A percentile compares a stretch with the other conserved stretches of the same genome.
These are phyloP conservation scores for Rhabditophanes sp. DNA, from an alignment of 2,888 invertebrate genomes.

Conservation along the genomic window DNA sequence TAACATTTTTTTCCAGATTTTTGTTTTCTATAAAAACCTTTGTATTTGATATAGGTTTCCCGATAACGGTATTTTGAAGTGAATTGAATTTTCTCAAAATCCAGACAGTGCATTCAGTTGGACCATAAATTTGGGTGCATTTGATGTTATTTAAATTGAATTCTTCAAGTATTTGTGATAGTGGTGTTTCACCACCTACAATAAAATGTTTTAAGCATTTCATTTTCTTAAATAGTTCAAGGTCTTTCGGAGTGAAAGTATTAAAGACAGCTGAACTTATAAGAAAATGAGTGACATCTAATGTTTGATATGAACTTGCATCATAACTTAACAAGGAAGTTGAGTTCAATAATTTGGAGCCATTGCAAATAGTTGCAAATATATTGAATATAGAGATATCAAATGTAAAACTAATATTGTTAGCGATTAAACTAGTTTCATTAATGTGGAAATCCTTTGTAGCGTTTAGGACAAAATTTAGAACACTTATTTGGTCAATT, in stretches of 20 bases:
- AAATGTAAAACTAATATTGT: slow-evolving; percentile 30
- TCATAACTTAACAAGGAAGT: neutral
- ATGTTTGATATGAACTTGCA: neutral
- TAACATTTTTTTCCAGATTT: neutral
- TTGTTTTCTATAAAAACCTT: neutral
- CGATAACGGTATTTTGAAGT: too few relatives aligned
- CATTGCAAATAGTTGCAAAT: slow-evolving; percentile 18
- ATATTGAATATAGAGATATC: slow-evolving; percentile 35
- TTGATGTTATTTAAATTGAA: slow-evolving; percentile 1
- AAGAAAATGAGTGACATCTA: slow-evolving; percentile 14
- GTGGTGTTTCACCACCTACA: slow-evolving; percentile 32
- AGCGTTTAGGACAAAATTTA: slow-evolving; percentile 16
- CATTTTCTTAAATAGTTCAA: slow-evolving; percentile 13
- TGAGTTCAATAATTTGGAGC: slow-evolving; percentile 8
- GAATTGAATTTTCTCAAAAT: slow-evolving; percentile 14
- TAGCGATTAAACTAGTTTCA: slow-evolving; percentile 11
- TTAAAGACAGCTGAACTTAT: slow-evolving; percentile 33
- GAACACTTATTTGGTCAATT: slow-evolving; percentile 18
- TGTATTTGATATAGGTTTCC: too few relatives aligned
- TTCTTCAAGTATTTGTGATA: slow-evolving; percentile 9
- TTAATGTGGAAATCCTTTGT: slow-evolving; percentile 18
- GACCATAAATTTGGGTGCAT: slow-evolving; percentile 31
- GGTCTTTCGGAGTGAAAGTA: slow-evolving; percentile 11
- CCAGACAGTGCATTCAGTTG: slow-evolving; percentile 37
- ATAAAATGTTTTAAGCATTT: slow-evolving; percentile 14